Evolutionary conservation across 1,140 invertebrate genomes (phyloP).

Genomic region (Zaprionus davidi): DNA sequence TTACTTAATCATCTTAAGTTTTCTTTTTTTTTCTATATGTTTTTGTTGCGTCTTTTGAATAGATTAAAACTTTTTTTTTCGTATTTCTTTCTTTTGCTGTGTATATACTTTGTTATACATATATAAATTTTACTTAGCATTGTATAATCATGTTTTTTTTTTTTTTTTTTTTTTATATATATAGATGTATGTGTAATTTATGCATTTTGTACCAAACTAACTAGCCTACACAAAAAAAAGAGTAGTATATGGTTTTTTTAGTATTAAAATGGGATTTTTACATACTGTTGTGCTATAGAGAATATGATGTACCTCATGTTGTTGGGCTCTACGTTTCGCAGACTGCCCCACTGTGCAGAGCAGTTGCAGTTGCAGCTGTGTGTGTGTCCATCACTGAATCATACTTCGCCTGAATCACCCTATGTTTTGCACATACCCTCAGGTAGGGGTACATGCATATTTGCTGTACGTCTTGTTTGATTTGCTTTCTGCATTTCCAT

Average conservation of each 20-base stretch:
- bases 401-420: slow-evolving; percentile 26
- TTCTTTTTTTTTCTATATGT: slow-evolving; percentile 9
- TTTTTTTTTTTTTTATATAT: slow-evolving; percentile 37
- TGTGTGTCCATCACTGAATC: background rate
- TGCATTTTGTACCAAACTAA: slow-evolving; percentile 67
- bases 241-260: slow-evolving; percentile 40
- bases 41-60: slow-evolving; percentile 42
- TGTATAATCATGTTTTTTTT: slow-evolving; percentile 14
- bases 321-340: slow-evolving; percentile 12
- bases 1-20: slow-evolving; percentile 1
- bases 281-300: slow-evolving; percentile 49
- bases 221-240: slow-evolving; percentile 63
- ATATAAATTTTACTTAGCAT: slow-evolving; percentile 35
- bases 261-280: slow-evolving; percentile 66
- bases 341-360: background rate
- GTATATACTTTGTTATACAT: slow-evolving; percentile 34
- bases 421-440: slow-evolving; percentile 4
- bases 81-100: slow-evolving; percentile 11
- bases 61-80: slow-evolving; percentile 36
- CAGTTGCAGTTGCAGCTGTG: slow-evolving; percentile 1
- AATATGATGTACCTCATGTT: slow-evolving; percentile 4
- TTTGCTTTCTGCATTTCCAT: slow-evolving; percentile 15
- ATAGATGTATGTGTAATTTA: slow-evolving; percentile 43
- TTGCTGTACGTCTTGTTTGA: slow-evolving; percentile 26
- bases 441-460: background rate